Evolutionary conservation across 2,888 invertebrate genomes (phyloP), one percentile per base, ranked within the genome.

Genomic region (Nomada ruficornis): DNA sequence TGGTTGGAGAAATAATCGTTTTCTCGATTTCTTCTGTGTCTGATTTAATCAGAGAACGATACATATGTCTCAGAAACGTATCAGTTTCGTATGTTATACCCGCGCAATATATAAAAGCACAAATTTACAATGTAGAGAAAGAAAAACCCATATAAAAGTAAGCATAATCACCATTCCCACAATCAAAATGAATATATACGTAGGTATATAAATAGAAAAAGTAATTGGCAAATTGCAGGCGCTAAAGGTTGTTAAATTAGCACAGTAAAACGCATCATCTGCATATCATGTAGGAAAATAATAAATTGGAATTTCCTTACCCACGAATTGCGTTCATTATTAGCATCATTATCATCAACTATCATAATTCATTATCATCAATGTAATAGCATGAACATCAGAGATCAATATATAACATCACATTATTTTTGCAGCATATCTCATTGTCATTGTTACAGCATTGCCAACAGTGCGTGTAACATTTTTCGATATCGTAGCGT

Each of bases 261-360:
- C 73, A 77, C 65, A 83, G 57, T 74, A 68, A 68, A 63, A 70
- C 65, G 64, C 74, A 60, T 60, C 67, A 54, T 71, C 68, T 72
- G 64, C 73, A 60, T 55, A 69, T 78, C 65, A 26, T 65, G 70
- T 72, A 81, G 60, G 68, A 64, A 82, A 75, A 83, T 77, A 86
- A 83, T 81, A 85, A 63, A 81, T 82, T 86, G 70, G 73, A 87
- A 77, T 90, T 90, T 87, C 90, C 92, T 92, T 92, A 92, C 91
- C 80, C 91, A 88, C 79, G 77, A 83, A 78, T 64, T 86, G 82
- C 84, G 86, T 86, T 85, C 86, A 87, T 87, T 84, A 89, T 85
- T 83, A 86, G 83, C 82, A 79, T 81, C 65, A 65, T 80, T 47
- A 83, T 84, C 65, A 85, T 84, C 76, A 72, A 86, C 82, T 72